Evolutionary conservation across 2,113 vertebrate species (phyloP).

Genomic region (Lepus europaeus): DNA sequence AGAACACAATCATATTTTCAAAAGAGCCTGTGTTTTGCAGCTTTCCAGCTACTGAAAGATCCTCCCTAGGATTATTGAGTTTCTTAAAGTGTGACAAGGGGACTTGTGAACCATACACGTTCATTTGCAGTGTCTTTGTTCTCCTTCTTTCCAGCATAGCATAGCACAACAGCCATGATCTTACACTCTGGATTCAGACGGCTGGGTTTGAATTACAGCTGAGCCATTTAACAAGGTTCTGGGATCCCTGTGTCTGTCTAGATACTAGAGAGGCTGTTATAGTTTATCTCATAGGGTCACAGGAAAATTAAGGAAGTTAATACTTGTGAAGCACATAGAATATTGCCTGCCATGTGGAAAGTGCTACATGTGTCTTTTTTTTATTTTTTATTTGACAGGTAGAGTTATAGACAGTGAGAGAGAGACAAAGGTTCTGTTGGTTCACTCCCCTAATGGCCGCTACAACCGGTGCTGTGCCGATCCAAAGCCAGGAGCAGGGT

Average conservation of each 20-base stretch:
- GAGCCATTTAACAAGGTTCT: neutral
- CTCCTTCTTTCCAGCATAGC: neutral
- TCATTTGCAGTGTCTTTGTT: neutral
- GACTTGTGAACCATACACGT: neutral
- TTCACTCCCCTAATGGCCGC: too few species aligned
- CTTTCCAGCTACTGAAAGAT: neutral
- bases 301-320: neutral
- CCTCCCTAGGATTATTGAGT: neutral
- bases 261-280: neutral
- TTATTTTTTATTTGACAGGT: too few species aligned
- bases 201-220: neutral
- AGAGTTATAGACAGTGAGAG: too few species aligned
- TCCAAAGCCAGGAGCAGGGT: too few species aligned
- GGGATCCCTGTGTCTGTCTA: neutral
- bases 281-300: neutral
- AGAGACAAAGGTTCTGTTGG: too few species aligned
- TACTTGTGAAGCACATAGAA: neutral
- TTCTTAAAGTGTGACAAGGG: neutral
- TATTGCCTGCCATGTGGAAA: neutral
- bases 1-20: neutral
- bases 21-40: neutral
- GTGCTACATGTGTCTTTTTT: neutral
- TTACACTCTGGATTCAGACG: neutral
- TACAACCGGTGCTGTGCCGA: too few species aligned
- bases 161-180: neutral